Percentiles rank a stretch among this genome's conserved stretches.
phyloP scores from a whole-genome alignment of 2,113 vertebrate genomes.

The Pelmatolapia mariae region DNA sequence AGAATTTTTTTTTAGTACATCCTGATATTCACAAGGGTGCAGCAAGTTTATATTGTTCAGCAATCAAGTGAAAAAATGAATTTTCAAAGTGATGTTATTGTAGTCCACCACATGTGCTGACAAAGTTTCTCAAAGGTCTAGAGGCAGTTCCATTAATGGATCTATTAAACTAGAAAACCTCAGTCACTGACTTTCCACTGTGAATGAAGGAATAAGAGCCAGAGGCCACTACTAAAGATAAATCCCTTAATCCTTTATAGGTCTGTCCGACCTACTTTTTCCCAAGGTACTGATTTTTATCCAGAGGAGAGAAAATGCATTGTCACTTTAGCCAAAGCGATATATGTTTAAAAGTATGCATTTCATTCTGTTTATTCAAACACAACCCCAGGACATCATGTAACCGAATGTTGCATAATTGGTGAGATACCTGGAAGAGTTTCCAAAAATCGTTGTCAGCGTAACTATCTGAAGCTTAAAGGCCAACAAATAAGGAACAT shows the following conservation, averaged over 20 bases:
- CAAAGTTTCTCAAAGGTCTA: background rate
- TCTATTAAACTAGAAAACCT: background rate
- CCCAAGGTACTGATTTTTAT: background rate
- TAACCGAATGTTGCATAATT: background rate
- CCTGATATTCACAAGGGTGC: background rate
- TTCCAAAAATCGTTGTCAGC: background rate
- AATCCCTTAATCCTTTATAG: slow-evolving; percentile 7
- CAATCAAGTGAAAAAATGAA: background rate
- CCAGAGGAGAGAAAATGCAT: background rate
- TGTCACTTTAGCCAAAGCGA: slow-evolving; percentile 12
- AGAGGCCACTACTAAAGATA: background rate
- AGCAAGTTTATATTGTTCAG: background rate
- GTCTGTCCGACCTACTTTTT: slow-evolving; percentile 39
- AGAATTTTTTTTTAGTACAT: background rate
- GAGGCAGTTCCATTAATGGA: background rate
- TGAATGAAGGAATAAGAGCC: background rate
- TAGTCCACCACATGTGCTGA: background rate
- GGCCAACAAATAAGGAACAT: background rate
- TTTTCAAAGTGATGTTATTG: background rate
- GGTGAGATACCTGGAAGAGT: background rate
- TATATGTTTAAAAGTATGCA: slow-evolving; percentile 1
- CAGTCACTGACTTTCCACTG: background rate
- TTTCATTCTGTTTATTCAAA: background rate
- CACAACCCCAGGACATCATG: background rate
- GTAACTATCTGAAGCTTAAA: background rate